Evolutionary conservation across 2,888 invertebrate genomes (phyloP), one percentile per base, ranked within the genome.

Genomic region (Netelia melanura): DNA sequence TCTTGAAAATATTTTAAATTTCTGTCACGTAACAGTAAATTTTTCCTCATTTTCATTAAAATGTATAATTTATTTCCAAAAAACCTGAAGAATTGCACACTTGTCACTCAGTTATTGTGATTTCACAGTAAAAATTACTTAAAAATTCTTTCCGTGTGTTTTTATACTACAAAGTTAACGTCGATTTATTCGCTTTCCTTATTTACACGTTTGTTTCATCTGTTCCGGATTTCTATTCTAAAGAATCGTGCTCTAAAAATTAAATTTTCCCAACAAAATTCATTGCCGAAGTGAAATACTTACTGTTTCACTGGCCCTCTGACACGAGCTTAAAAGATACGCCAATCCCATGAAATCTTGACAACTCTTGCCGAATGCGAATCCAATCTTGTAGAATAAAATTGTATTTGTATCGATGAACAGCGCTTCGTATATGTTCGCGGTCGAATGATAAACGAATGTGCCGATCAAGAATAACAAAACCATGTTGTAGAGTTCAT

Each of bases 401-500:
- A 30, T 38, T 58, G 21, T n/a, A 5, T 1, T 3, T 56, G 10
- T 38, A 2, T 38, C 0, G 0, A 56, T 5, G 8, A 30, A 10
- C 1, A 71, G n/a, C 10, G 6, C 11, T 3, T 0, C 0, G 71
- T 71, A 71, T 2, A 56, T 38, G n/a, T 58, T 38, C 38, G 30
- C 5, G n/a, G 21, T 25, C 9, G 25, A 3, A 10, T 38, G 21
- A 17, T 38, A 71, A 38, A 25, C 21, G 17, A 11, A 38, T 71
- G 30, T 21, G 11, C 56, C 9, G 56, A 71, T 71, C 71, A 56
- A 56, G 11, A 56, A 17, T n/a, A 56, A 0, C 5, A 71, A 11
- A 10, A 23, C 21, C 30, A 71, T 71, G 56, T 70, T 56, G 54
- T 70, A 10, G 10, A 70, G 38, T 6, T n/a, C 54, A 56, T 56